These are phyloP conservation scores for Drosophila azteca DNA, from an alignment of 1,140 invertebrate species.

Conservation along the genomic window DNA sequence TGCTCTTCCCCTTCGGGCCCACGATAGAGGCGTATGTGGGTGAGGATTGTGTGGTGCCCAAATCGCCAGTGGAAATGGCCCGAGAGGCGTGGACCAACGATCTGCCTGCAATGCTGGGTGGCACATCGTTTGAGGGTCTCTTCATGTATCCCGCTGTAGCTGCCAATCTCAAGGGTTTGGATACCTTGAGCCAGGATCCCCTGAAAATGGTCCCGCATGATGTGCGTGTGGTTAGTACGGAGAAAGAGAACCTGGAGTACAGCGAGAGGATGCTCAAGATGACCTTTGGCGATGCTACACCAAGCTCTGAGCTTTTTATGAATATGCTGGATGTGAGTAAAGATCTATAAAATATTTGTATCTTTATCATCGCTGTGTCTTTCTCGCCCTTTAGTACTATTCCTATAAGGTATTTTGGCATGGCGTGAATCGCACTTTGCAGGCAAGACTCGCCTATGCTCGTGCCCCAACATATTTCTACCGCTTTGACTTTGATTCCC, in stretches of 20 bases:
- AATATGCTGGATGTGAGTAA: constrained; percentile 69
- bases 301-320: constrained; percentile 36
- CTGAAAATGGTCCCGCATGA: constrained; percentile 50
- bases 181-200: constrained; percentile 49
- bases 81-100: constrained; percentile 73
- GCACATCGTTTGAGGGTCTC: constrained; percentile 76
- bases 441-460: constrained; percentile 73
- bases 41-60: constrained; percentile 68
- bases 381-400: constrained; percentile 56
- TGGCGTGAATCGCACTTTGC: constrained; percentile 77
- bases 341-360: not conserved
- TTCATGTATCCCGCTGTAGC: constrained; percentile 70
- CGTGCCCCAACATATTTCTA: constrained; percentile 83
- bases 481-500: constrained; percentile 83
- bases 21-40: constrained; percentile 78
- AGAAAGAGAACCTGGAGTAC: constrained; percentile 37
- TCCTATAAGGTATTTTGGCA: constrained; percentile 83
- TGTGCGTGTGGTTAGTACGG: constrained; percentile 31
- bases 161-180: constrained; percentile 43
- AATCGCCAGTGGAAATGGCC: constrained; percentile 67
- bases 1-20: constrained; percentile 68
- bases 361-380: not conserved
- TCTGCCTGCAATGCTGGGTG: constrained; percentile 81
- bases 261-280: constrained; percentile 44
- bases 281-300: constrained; percentile 61